A percentile compares a stretch with the other conserved stretches of the same genome.
Evolutionary conservation across 2,888 invertebrate species (phyloP).

Genomic region (Hypolimnas misippus): DNA sequence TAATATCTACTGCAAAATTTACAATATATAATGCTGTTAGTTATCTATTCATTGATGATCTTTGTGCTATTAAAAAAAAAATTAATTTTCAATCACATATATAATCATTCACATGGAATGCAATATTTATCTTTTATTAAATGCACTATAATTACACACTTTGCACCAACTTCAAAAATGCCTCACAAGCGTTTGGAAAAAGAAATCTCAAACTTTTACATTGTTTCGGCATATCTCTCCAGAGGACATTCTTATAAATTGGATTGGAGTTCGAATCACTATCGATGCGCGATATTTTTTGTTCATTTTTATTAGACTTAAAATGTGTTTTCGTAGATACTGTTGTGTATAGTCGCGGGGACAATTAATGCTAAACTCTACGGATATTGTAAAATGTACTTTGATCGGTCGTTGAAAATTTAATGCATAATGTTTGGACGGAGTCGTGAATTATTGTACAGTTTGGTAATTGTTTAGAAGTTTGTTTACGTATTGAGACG

Average conservation of each 20-base stretch:
- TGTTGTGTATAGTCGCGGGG: not conserved
- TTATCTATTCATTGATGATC: not conserved
- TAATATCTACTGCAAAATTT: conserved; percentile 54
- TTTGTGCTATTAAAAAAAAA: too few species aligned
- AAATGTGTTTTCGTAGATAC: conserved; percentile 13
- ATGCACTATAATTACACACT: not conserved
- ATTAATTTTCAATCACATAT: too few species aligned
- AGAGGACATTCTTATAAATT: conserved; percentile 78
- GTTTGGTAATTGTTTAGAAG: conserved; percentile 67
- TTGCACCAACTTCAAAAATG: not conserved
- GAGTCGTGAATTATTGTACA: conserved; percentile 57
- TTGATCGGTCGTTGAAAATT: conserved; percentile 38
- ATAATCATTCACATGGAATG: too few species aligned
- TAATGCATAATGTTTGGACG: conserved; percentile 46
- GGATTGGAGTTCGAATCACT: conserved; percentile 77
- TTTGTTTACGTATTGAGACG: conserved; percentile 57
- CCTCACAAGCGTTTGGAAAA: conserved; percentile 46
- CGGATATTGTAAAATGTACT: conserved; percentile 19
- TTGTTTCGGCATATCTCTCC: conserved; percentile 74
- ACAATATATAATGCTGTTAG: not conserved
- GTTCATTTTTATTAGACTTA: conserved; percentile 36
- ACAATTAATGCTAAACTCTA: conserved; percentile 8
- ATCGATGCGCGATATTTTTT: conserved; percentile 39
- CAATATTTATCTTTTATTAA: too few species aligned
- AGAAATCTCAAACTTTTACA: conserved; percentile 72